Base-by-base conservation (phyloP, 2,113 vertebrate genomes). In the Plecturocebus donacophilus region DNA sequence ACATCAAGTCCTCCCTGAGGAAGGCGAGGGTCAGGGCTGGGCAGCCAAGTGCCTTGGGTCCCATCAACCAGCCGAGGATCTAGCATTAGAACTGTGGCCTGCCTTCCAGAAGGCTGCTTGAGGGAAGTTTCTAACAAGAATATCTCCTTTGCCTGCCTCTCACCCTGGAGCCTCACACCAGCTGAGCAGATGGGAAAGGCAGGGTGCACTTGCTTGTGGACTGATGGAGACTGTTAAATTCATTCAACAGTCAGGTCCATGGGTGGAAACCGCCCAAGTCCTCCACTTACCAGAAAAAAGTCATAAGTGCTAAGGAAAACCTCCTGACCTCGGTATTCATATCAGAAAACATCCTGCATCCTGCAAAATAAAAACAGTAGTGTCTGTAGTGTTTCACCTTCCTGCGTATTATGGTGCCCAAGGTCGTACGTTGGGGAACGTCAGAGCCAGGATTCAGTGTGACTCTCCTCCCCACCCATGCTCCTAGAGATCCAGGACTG, bases 31-130 rank as follows among this genome's bases (percentile, higher is more conserved):
- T 1, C 84, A 47, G 23, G 38, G 16, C 2, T 0, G 12, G 77
- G 49, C 45, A 79, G 73, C 79, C 49, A 19, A 38, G 70, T 1
- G 40, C 4, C 32, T 54, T 52, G 21, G 12, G 77, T 25, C 40
- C 64, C 30, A 21, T 23, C 30, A 13, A 45, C 52, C 71, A 77
- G 25, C 35, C 9, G 73, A 89, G 21, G 42, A 40, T 32, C 64
- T 1, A 7, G 21, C 45, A 3, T 0, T 23, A n/a, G 17, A 58
- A 16, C 38, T 4, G 2, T 4, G 19, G 30, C 45, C 49, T 4
- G 2, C 9, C 87, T 91, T 52, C n/a, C 16, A 42, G 61, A 35
- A 76, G 56, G 30, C 16, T 20, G 45, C 10, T 27, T 2, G 13
- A 76, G 30, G 45, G 73, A 75, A 23, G 71, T 5, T 58, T 82